Conservation (phyloP, 2,797 vertebrate species). For the Cichlasoma orientale region DNA sequence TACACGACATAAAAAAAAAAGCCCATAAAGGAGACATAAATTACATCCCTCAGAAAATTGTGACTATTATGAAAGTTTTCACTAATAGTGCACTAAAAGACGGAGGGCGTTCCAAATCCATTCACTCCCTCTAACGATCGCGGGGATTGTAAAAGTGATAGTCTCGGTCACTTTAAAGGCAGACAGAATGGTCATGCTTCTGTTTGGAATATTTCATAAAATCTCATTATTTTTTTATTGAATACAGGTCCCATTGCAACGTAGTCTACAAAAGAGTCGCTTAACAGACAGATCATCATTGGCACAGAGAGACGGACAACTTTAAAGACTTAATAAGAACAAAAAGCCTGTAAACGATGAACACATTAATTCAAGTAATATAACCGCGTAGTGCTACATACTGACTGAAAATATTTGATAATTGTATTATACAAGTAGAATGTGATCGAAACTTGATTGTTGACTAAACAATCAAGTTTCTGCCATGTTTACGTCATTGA, state of each 20-base stretch:
- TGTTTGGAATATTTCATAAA: conserved; percentile 83
- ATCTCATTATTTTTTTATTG: conserved; percentile 82
- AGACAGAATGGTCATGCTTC: conserved; percentile 75
- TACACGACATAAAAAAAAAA: conserved; percentile 73
- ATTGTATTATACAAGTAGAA: background rate
- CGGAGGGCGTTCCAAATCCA: conserved; percentile 74
- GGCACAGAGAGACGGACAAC: conserved; percentile 42
- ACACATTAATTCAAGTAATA: background rate
- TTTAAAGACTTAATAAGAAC: conserved; percentile 27
- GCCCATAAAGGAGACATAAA: conserved; percentile 79
- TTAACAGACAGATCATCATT: conserved; percentile 44
- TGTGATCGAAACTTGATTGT: too few relatives aligned
- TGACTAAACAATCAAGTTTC: background rate
- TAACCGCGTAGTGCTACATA: background rate
- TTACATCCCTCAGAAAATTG: conserved; percentile 79
- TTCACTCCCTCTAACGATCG: conserved; percentile 73
- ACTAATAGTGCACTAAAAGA: conserved; percentile 82
- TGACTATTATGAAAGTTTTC: conserved; percentile 77
- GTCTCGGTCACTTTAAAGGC: conserved; percentile 69
- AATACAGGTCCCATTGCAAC: conserved; percentile 68
- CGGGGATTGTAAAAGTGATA: conserved; percentile 77
- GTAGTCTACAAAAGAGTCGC: conserved; percentile 38
- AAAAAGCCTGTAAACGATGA: background rate
- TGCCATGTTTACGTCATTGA: background rate
- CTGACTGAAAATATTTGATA: background rate